Percentiles rank a stretch among this genome's conserved stretches.
These are phyloP conservation scores for Rhinogobio ventralis DNA, from an alignment of 2,797 vertebrate species.

Conservation along the genomic window DNA sequence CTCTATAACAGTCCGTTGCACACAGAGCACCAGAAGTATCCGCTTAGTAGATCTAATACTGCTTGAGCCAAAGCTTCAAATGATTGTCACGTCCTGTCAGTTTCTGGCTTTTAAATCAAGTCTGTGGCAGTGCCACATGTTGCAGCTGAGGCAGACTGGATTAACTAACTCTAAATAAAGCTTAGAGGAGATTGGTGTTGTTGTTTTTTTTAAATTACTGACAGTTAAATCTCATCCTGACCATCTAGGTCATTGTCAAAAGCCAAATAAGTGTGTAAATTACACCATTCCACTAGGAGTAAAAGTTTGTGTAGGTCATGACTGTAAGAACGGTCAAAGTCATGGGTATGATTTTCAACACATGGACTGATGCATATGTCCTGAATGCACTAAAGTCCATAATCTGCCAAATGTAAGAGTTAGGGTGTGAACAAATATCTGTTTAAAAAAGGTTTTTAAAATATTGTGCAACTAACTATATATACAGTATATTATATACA, in stretches of 20 bases:
- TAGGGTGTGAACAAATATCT: no score
- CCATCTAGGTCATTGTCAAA: neutral
- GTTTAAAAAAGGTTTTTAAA: no score
- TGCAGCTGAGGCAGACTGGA: slow-evolving; percentile 6
- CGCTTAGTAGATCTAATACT: slow-evolving; percentile 5
- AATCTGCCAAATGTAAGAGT: no score
- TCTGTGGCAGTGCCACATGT: neutral
- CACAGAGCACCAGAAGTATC: neutral
- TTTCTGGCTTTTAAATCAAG: neutral
- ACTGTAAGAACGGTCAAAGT: neutral
- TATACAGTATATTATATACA: no score
- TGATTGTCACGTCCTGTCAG: neutral
- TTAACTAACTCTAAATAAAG: slow-evolving; percentile 30
- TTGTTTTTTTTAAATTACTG: neutral
- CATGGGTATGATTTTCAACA: neutral
- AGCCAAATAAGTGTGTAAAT: slow-evolving; percentile 3
- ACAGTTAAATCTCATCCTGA: slow-evolving; percentile 5
- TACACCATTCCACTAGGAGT: neutral
- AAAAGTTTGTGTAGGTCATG: neutral
- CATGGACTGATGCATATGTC: neutral
- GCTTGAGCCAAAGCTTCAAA: slow-evolving; percentile 14
- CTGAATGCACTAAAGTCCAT: no score
- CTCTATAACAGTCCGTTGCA: neutral
- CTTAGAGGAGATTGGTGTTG: neutral
- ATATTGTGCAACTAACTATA: no score